Conservation (phyloP, 2,797 vertebrate species). For the Perodicticus potto region DNA sequence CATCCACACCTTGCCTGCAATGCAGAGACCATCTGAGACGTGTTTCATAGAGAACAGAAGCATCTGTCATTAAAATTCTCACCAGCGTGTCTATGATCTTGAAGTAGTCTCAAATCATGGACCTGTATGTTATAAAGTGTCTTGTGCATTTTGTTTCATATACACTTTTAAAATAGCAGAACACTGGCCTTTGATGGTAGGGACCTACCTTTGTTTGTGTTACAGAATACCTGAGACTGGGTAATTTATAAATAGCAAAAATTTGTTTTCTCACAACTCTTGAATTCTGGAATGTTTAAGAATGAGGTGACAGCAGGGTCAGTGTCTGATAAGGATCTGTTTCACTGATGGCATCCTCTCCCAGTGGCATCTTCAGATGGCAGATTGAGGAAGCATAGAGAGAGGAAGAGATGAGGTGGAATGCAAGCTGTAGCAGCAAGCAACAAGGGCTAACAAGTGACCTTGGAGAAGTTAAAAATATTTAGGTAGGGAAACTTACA, state of each 20-base stretch:
- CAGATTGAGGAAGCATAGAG: background rate
- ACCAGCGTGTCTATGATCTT: background rate
- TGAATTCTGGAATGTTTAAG: background rate
- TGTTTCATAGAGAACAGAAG: background rate
- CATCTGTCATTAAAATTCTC: background rate
- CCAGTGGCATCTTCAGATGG: background rate
- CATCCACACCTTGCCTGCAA: background rate
- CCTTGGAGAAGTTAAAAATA: background rate
- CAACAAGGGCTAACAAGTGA: background rate
- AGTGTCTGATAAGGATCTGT: too few relatives aligned
- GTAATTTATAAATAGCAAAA: background rate
- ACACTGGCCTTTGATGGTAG: background rate
- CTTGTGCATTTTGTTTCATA: background rate
- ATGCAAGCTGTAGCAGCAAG: background rate
- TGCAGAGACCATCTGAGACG: background rate
- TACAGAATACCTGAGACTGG: background rate
- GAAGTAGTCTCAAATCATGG: background rate
- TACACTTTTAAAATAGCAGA: background rate
- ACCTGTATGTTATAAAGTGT: background rate
- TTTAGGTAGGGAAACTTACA: background rate
- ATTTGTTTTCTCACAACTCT: background rate
- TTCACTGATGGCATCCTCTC: background rate
- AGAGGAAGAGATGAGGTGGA: background rate
- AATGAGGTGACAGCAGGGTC: background rate
- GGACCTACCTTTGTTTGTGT: background rate